Percentiles rank a stretch among this genome's conserved stretches.
Evolutionary conservation across 2,113 vertebrate genomes (phyloP).

Genomic region (Isurus oxyrinchus): DNA sequence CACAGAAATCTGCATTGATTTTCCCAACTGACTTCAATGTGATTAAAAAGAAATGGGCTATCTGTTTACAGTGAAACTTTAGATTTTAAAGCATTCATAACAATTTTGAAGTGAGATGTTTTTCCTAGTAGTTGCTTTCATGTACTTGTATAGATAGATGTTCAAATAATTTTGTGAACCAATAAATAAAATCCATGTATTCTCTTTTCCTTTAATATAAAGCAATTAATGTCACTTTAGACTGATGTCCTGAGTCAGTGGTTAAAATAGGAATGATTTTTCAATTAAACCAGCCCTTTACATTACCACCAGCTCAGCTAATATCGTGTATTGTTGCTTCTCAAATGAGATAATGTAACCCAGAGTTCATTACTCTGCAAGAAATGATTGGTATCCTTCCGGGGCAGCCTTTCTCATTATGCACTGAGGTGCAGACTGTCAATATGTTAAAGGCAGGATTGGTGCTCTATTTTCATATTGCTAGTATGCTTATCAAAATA

Average conservation of each 20-base stretch:
- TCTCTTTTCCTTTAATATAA: not conserved
- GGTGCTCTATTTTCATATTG: not conserved
- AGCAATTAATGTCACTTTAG: not conserved
- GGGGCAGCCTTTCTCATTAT: not conserved
- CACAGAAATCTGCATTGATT: not conserved
- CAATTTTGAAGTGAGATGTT: not conserved
- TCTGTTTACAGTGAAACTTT: conserved; percentile 21
- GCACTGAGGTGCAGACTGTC: not conserved
- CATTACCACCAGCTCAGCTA: not conserved
- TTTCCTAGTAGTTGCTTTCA: not conserved
- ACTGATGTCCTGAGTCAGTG: not conserved
- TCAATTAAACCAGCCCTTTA: not conserved
- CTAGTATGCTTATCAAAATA: not conserved
- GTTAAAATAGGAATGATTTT: not conserved
- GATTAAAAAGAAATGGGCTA: conserved; percentile 24
- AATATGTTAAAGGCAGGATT: not conserved
- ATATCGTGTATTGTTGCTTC: not conserved
- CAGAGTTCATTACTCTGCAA: not conserved
- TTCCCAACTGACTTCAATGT: conserved; percentile 4
- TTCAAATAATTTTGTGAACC: not conserved
- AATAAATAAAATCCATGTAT: not conserved
- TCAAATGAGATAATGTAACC: not conserved
- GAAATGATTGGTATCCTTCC: not conserved
- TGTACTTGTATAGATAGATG: not conserved
- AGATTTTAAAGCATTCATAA: conserved; percentile 15